phyloP scores from a whole-genome alignment of 2,113 vertebrate species.

The Grammomys surdaster region DNA sequence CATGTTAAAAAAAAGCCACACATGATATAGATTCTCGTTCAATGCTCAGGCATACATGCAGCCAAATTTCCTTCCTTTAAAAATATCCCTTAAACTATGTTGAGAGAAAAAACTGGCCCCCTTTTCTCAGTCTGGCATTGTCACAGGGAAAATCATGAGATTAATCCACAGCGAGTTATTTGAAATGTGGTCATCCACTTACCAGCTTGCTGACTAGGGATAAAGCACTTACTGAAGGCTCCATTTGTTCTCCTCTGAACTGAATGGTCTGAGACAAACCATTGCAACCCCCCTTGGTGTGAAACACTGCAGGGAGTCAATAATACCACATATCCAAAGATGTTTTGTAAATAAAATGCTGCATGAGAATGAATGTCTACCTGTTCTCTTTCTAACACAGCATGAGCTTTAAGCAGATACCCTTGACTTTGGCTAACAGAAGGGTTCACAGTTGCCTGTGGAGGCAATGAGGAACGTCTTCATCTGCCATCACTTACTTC shows the following conservation, averaged over 20 bases:
- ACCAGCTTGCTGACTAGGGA: background rate
- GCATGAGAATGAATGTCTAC: background rate
- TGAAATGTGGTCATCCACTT: constrained; percentile 14
- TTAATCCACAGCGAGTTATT: background rate
- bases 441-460: background rate
- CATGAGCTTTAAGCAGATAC: background rate
- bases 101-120: background rate
- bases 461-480: constrained; percentile 30
- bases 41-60: background rate
- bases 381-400: background rate
- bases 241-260: constrained; percentile 29
- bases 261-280: background rate
- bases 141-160: background rate
- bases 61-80: constrained; percentile 30
- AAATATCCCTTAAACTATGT: constrained; percentile 4
- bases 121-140: background rate
- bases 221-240: background rate
- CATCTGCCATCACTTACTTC: background rate
- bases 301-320: background rate
- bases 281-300: background rate
- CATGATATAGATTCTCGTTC: background rate
- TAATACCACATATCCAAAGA: background rate
- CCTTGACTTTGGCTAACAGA: background rate
- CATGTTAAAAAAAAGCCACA: background rate
- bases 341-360: background rate